Evolutionary conservation across 1,140 invertebrate species (phyloP).

Genomic region (Augochlora pura): DNA sequence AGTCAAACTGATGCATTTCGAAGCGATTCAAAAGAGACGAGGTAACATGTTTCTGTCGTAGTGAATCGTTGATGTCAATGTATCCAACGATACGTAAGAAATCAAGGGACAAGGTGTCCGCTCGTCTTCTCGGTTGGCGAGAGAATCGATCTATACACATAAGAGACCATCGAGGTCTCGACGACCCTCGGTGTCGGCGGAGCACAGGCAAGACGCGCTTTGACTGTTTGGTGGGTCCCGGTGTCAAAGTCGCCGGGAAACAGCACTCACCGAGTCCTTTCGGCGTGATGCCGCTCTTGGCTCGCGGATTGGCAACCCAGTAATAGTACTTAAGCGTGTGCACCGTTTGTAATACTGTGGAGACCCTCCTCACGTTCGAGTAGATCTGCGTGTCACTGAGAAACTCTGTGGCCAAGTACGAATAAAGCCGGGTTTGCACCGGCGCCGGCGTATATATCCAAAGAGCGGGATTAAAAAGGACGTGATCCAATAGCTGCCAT

Average conservation of each 20-base stretch:
- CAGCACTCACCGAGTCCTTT: slow-evolving; percentile 93
- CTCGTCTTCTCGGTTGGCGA: no score
- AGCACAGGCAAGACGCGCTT: no score
- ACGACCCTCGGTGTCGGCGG: no score
- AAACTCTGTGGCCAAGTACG: slow-evolving; percentile 98
- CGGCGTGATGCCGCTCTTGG: slow-evolving; percentile 96
- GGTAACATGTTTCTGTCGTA: no score
- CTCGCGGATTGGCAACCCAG: slow-evolving; percentile 97
- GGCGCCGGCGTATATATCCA: slow-evolving; percentile 98
- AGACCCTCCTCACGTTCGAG: slow-evolving; percentile 96
- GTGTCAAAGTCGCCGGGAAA: neutral
- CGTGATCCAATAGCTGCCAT: slow-evolving; percentile 98
- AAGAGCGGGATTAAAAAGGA: slow-evolving; percentile 98
- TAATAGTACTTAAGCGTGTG: slow-evolving; percentile 99
- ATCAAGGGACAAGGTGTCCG: no score
- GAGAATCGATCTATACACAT: no score
- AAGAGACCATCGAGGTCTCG: no score
- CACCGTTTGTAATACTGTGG: slow-evolving; percentile 98
- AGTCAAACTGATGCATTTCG: no score
- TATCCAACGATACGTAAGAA: no score
- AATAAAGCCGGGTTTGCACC: slow-evolving; percentile 98
- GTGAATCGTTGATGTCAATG: no score
- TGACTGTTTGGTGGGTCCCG: no score
- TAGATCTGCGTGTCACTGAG: slow-evolving; percentile 98
- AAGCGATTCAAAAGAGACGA: no score